Base-by-base conservation (phyloP, 2,797 vertebrate genomes). In the Poecile montanus region DNA sequence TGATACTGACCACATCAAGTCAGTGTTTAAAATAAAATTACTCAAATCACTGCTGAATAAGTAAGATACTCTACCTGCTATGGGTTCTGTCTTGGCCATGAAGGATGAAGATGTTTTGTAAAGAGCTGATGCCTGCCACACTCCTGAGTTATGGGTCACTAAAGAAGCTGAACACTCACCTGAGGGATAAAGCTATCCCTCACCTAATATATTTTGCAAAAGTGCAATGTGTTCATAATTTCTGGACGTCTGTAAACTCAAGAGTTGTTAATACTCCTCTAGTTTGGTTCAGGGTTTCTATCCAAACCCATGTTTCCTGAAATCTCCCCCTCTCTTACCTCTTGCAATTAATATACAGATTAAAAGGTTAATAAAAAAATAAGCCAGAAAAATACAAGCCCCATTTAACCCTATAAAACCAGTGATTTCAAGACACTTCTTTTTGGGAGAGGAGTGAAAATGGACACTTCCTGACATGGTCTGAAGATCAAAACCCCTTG, bases 171-270 rank as follows among this genome's bases (percentile, higher is more conserved):
- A 96, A 83, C 65, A 48, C 87, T 96, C 96, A 96, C 97, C 97
- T 91, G 94, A 95, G 96, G 97, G 97, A 97, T 90, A 95, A 96
- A 96, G 88, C 88, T 85, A 96, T 96, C 89, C 94, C 90, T 91
- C 95, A 94, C 30, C 85, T 94, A 96, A 98, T 96, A 96, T 96
- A 95, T 97, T 97, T 97, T 96, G 94, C 62, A 91, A 93, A 98
- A 97, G 77, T 95, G 81, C 92, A 97, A 89, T 95, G 79, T 94
- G 88, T 53, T 97, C 95, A 95, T 97, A 95, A 92, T 96, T 97
- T 96, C 94, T 91, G 81, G 89, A 89, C 96, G 93, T 96, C 97
- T 97, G 88, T 97, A 97, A 97, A 97, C 82, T 95, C 93, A 80
- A 61, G 82, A 97, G 95, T 95, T 97, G 96, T 96, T 88, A 21